Evolutionary conservation across 2,113 vertebrate species (phyloP).

Genomic region (Austrofundulus limnaeus): DNA sequence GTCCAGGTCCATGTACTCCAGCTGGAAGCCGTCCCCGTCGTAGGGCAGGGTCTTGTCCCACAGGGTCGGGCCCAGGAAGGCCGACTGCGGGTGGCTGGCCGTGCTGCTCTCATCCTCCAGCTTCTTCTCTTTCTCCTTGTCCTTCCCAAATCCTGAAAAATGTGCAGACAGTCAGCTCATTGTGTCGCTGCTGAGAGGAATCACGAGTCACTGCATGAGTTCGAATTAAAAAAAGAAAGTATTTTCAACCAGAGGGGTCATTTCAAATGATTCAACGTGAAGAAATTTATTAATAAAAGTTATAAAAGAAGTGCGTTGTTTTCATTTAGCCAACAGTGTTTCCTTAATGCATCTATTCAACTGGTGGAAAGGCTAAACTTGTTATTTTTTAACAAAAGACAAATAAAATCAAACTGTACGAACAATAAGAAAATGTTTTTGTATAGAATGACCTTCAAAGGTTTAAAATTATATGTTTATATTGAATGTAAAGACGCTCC

Average conservation of each 20-base stretch:
- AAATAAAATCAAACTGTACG: background rate
- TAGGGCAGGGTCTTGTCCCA: constrained; percentile 99
- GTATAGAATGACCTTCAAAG: background rate
- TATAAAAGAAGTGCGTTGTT: too few species aligned
- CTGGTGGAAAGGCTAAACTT: too few species aligned
- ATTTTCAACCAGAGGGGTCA: too few species aligned
- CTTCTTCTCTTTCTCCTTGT: constrained; percentile 94
- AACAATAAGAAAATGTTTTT: background rate
- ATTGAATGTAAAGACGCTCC: background rate
- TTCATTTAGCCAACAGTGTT: too few species aligned
- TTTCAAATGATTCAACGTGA: too few species aligned
- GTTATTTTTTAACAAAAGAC: too few species aligned
- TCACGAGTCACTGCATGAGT: constrained; percentile 24
- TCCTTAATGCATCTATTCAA: too few species aligned
- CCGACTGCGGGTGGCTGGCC: constrained; percentile 87
- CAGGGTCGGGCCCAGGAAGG: constrained; percentile 95
- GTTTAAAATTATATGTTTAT: background rate
- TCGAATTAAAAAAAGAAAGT: constrained; percentile 19
- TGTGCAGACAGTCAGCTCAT: constrained; percentile 33
- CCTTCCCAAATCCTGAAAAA: constrained; percentile 87
- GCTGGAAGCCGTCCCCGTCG: constrained; percentile 94
- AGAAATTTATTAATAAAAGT: too few species aligned
- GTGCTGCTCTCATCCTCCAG: constrained; percentile 88
- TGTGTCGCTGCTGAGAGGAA: constrained; percentile 12
- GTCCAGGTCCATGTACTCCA: constrained; percentile 99